Conservation (phyloP, 2,113 vertebrate species). For the Leucosticte australis region DNA sequence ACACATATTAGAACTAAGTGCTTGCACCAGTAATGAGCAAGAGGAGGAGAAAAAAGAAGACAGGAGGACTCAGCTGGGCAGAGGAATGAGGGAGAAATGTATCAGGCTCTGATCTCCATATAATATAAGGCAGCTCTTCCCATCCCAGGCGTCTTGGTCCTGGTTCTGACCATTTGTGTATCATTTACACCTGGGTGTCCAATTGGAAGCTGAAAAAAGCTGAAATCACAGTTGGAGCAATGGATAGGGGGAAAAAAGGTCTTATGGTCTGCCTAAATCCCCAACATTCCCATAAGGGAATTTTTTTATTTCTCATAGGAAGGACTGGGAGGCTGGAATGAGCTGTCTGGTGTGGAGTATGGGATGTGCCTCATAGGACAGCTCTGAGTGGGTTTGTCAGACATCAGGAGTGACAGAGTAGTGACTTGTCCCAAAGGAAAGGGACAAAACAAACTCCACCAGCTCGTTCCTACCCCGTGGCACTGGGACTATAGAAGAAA, state of each 20-base stretch:
- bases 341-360: not conserved
- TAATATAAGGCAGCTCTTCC: slow-evolving; percentile 13
- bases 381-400: not conserved
- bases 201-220: not conserved
- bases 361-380: not conserved
- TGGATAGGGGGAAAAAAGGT: fast-evolving
- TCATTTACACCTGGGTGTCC: not conserved
- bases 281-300: not conserved
- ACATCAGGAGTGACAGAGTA: not conserved
- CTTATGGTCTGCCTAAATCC: not conserved
- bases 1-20: not conserved
- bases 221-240: not conserved
- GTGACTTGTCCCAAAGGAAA: not conserved
- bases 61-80: not conserved
- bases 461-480: not conserved
- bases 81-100: not conserved
- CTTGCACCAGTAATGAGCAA: not conserved
- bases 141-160: not conserved
- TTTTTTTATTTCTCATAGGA: not conserved
- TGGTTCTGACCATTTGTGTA: not conserved
- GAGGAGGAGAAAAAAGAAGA: not conserved
- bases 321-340: not conserved
- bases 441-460: not conserved
- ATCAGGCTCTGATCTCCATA: not conserved
- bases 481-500: not conserved